Conservation (phyloP, 2,113 vertebrate genomes). For the Ancistrus triradiatus region DNA sequence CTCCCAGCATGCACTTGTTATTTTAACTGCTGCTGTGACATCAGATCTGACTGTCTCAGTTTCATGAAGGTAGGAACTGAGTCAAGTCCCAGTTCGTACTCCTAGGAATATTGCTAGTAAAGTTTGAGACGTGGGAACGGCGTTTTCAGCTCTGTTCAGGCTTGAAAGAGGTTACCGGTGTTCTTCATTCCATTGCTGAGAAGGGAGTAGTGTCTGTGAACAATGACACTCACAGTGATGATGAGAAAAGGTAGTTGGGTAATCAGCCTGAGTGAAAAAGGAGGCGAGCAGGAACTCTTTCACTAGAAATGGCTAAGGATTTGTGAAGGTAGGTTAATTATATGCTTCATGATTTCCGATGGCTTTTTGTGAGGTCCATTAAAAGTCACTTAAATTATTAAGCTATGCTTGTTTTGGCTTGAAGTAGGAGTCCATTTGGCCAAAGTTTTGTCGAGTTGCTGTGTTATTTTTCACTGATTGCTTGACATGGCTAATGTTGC, state of each 20-base stretch:
- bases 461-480: slow-evolving; percentile 58
- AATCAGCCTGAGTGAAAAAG: slow-evolving; percentile 19
- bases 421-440: slow-evolving; percentile 43
- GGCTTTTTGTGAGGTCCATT: slow-evolving; percentile 55
- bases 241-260: slow-evolving; percentile 29
- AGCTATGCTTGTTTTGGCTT: slow-evolving; percentile 61
- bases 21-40: slow-evolving; percentile 61
- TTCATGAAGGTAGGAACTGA: slow-evolving; percentile 50
- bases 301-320: no score
- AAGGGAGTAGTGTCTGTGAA: slow-evolving; percentile 3
- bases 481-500: slow-evolving; percentile 52
- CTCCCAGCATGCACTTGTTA: slow-evolving; percentile 59
- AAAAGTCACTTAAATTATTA: slow-evolving; percentile 64
- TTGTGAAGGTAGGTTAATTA: slow-evolving; percentile 61
- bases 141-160: slow-evolving; percentile 4
- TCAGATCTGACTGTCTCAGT: slow-evolving; percentile 64
- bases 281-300: slow-evolving; percentile 32
- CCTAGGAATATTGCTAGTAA: slow-evolving; percentile 24
- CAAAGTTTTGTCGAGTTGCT: slow-evolving; percentile 52
- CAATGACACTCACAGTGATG: slow-evolving; percentile 25
- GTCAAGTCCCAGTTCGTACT: slow-evolving; percentile 47
- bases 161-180: slow-evolving; percentile 31
- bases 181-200: slow-evolving; percentile 13
- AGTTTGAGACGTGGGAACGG: slow-evolving; percentile 34
- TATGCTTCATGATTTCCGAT: no score